Base-by-base conservation (phyloP, 2,113 vertebrate species). In the Mus spicilegus region DNA sequence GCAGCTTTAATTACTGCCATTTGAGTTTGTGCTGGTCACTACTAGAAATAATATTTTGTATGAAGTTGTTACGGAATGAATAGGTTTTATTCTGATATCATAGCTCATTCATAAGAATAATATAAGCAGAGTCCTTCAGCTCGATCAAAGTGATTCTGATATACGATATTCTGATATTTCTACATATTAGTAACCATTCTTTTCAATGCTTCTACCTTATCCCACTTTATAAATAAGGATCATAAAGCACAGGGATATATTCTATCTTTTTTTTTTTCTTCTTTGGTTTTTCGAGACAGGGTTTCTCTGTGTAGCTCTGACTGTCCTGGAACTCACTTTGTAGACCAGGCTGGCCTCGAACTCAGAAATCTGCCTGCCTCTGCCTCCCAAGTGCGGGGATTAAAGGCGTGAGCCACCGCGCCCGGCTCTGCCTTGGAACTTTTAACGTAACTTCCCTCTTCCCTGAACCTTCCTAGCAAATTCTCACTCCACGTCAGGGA, bases 61-160 rank as follows among this genome's bases (percentile, higher is more conserved):
- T 87, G 7, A 89, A 26, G 39, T 95, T 3, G 17, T 73, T 58
- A 82, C 89, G 86, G 11, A 46, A 72, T 30, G 36, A 42, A 72
- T 28, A 49, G 12, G 11, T 56, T 49, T 26, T 80, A 56, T 67
- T 91, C 67, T 82, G 63, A 72, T 36, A 14, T 46, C 81, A 85
- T 78, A 94, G 12, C 46, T 87, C 93, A 76, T 82, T 94, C 58
- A 72, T 69, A 9, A 93, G 33, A 97, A 94, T 95, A 80, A 5
- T 65, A 3, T 63, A 24, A 76, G 24, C 39, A 16, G 0, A 58
- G 84, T 42, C 42, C 11, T 63, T 94, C 26, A 77, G 36, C 56
- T 91, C 26, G 6, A 33, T 65, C 46, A 93, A 91, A 33, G 51
- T 94, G 54, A 36, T 73, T 90, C 84, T 76, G 54, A 42, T 65